Base-by-base conservation (phyloP, 2,113 vertebrate species). In the Bucco capensis region DNA sequence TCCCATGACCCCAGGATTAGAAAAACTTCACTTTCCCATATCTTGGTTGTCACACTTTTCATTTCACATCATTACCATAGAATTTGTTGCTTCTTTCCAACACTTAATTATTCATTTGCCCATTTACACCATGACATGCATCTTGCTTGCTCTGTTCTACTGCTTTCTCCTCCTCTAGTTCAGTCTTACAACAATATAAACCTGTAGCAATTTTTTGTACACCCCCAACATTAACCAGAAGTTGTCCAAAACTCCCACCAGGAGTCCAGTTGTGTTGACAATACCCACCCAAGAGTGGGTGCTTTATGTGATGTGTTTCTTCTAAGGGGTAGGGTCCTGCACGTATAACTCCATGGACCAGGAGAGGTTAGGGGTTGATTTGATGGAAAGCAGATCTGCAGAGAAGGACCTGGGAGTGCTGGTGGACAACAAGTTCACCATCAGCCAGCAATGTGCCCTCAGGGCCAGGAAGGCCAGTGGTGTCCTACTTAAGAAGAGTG, bases 41-140 rank as follows among this genome's bases (percentile, higher is more conserved):
- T 49, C 27, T 57, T 50, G 18, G 8, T 47, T 60, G 38, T 30
- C 67, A 50, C 5, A 35, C 8, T 30, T 91, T 35, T 44, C 12
- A 22, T 12, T 71, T 71, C 12, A 40, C 1, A 10, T 22, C 40
- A 31, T 24, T 33, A 31, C 9, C 10, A 17, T 0, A 38, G 3
- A 72, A 72, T 35, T 80, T 27, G 73, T 1, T 70, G 23, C 14
- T 73, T 71, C 44, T 70, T 62, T 83, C 78, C 13, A 66, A 73
- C 12, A 16, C 42, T 82, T 72, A n/a, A 46, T 49, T 18, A 51
- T 2, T 7, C 49, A 38, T 75, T 70, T 76, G 6, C 10, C 40
- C 37, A 8, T n/a, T 72, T 61, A 1, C 18, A 16, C 51, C 42
- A 27, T 83, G 28, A 14, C 33, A 60, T 2, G 11, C 22, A 61